Conservation (phyloP, 1,140 invertebrate genomes). For the Paramacrobiotus metropolitanus region DNA sequence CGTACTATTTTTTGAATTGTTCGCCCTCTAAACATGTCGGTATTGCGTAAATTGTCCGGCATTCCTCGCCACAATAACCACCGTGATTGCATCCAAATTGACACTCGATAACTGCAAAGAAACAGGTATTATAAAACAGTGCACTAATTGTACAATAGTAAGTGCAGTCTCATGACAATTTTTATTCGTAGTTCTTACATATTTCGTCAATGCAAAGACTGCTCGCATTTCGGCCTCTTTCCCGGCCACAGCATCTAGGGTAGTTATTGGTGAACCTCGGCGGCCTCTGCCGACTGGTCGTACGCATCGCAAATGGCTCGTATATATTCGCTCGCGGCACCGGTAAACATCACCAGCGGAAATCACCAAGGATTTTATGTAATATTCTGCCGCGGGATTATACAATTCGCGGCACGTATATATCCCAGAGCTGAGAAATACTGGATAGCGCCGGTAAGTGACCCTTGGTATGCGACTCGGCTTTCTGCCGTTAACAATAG, state of each 20-base stretch:
- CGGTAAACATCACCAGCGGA: neutral
- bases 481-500: constrained; percentile 9
- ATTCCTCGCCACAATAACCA: neutral
- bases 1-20: neutral
- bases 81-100: neutral
- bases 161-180: too few relatives aligned
- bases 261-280: neutral
- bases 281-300: constrained; percentile 23
- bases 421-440: constrained; percentile 14
- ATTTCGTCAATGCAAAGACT: neutral
- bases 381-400: neutral
- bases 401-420: neutral
- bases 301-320: constrained; percentile 55
- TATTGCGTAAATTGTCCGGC: constrained; percentile 2
- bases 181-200: too few relatives aligned
- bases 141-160: too few relatives aligned
- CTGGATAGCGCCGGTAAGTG: constrained; percentile 12
- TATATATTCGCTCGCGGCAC: constrained; percentile 19
- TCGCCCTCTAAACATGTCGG: neutral
- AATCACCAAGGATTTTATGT: neutral
- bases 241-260: neutral
- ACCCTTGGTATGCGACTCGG: constrained; percentile 15
- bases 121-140: too few relatives aligned
- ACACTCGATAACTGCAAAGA: constrained; percentile 2
- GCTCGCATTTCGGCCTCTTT: neutral